Percentiles rank a stretch among this genome's conserved stretches.
Evolutionary conservation across 2,113 vertebrate genomes (phyloP).

Genomic region (Sula dactylatra): DNA sequence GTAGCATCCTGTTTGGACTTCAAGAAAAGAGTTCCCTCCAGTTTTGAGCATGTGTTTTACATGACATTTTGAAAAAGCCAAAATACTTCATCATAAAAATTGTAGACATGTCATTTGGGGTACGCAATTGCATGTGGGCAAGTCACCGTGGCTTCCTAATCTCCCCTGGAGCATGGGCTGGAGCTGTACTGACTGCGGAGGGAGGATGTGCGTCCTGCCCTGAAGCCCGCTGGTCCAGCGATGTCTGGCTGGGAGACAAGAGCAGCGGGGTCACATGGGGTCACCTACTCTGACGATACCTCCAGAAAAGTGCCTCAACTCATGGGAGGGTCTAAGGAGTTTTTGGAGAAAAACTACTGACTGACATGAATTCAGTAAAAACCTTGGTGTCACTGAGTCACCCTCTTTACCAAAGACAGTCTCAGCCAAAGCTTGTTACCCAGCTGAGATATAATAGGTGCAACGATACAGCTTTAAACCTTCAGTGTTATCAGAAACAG

Average conservation of each 20-base stretch:
- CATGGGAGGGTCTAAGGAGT: background rate
- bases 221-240: accelerated
- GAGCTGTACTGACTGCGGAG: accelerated
- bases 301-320: background rate
- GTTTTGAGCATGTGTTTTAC: background rate
- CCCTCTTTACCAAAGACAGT: background rate
- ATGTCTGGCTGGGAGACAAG: background rate
- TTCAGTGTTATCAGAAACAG: background rate
- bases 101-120: no score
- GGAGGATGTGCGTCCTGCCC: background rate
- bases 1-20: background rate
- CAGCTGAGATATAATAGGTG: background rate
- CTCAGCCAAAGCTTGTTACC: background rate
- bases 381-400: background rate
- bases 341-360: background rate
- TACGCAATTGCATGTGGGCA: accelerated
- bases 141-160: background rate
- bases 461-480: background rate
- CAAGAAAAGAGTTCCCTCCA: background rate
- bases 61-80: background rate
- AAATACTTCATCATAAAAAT: background rate
- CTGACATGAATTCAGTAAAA: background rate
- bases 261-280: background rate
- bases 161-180: background rate
- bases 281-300: background rate